Conservation (phyloP, 2,113 vertebrate genomes). For the Tympanuchus pallidicinctus region DNA sequence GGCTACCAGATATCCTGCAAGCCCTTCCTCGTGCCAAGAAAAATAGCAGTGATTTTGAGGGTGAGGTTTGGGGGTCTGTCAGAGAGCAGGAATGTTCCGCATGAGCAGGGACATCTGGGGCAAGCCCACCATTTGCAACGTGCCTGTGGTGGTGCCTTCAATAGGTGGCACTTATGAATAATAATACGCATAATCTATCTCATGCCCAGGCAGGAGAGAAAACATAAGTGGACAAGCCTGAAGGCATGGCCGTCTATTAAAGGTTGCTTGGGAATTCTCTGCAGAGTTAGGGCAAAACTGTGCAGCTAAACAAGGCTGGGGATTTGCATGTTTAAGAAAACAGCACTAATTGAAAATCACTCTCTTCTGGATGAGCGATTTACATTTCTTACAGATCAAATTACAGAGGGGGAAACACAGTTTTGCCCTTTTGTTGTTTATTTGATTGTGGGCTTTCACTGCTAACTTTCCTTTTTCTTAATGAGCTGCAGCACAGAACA, state of each 20-base stretch:
- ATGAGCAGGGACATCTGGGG: constrained; percentile 6
- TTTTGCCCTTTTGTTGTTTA: constrained; percentile 42
- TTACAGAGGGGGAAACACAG: constrained; percentile 33
- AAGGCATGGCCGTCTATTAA: constrained; percentile 69
- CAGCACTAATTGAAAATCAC: constrained; percentile 64
- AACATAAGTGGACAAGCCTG: constrained; percentile 73
- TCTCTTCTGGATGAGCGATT: constrained; percentile 51
- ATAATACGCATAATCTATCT: constrained; percentile 71
- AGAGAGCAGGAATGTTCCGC: constrained; percentile 22
- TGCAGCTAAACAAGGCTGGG: constrained; percentile 62
- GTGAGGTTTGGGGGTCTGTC: rapidly evolving
- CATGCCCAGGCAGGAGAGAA: constrained; percentile 61
- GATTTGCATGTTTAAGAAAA: constrained; percentile 72
- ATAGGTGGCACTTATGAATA: constrained; percentile 72
- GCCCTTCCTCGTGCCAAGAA: background rate
- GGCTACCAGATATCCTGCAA: background rate
- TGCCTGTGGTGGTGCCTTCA: constrained; percentile 65
- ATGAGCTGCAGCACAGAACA: background rate
- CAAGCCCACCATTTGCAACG: constrained; percentile 38
- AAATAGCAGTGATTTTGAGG: background rate
- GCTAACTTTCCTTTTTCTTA: constrained; percentile 6
- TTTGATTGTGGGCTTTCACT: constrained; percentile 20
- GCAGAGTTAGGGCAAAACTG: constrained; percentile 61
- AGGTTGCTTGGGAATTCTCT: constrained; percentile 73
- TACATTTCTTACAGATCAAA: constrained; percentile 55